Conservation (phyloP, 2,797 vertebrate species). For the Myotis daubentonii region DNA sequence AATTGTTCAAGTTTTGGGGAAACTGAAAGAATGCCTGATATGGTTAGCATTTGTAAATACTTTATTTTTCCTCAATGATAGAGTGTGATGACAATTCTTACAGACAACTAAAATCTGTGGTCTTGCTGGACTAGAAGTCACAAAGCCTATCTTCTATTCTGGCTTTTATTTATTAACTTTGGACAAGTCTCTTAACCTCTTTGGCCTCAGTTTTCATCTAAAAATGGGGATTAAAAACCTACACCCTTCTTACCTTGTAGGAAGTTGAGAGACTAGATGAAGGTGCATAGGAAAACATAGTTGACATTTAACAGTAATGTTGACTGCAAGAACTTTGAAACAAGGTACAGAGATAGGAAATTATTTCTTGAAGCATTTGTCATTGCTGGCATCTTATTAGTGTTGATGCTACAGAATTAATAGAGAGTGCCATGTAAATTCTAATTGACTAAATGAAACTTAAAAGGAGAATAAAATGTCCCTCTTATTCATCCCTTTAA, state of each 20-base stretch:
- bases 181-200: conserved; percentile 20
- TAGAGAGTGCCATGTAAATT: neutral
- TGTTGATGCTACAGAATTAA: conserved; percentile 10
- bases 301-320: neutral
- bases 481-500: neutral
- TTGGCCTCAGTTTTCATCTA: conserved; percentile 50
- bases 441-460: neutral
- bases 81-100: neutral
- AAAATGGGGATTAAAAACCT: conserved; percentile 23
- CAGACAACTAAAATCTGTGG: neutral
- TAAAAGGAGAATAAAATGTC: neutral
- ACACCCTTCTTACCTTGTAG: neutral
- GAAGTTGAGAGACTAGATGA: neutral
- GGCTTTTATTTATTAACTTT: conserved; percentile 10
- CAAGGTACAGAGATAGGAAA: neutral
- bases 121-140: neutral
- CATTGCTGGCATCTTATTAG: neutral
- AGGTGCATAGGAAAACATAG: neutral
- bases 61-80: conserved; percentile 21
- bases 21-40: conserved; percentile 14
- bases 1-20: neutral
- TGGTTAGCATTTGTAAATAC: neutral
- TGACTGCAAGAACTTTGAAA: conserved; percentile 29
- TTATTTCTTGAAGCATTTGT: conserved; percentile 34
- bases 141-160: neutral